Percentiles rank a stretch among this genome's conserved stretches.
These are phyloP conservation scores for Tapera naevia DNA, from an alignment of 2,797 vertebrate genomes.

Conservation along the genomic window DNA sequence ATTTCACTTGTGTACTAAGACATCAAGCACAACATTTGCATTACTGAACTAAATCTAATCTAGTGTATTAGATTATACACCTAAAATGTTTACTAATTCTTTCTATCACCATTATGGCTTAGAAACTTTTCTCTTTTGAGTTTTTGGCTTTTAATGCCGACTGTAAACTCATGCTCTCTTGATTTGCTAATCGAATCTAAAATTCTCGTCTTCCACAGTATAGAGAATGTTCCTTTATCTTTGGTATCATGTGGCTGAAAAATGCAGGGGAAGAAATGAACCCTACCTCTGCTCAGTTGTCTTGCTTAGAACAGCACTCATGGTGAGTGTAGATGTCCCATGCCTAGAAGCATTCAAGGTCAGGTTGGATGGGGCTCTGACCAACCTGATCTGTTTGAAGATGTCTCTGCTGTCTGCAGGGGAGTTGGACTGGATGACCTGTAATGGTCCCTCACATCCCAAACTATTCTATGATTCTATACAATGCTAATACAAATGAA, in stretches of 20 bases:
- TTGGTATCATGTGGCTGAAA: not conserved
- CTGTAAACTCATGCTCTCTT: not conserved
- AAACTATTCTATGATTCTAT: too few species aligned
- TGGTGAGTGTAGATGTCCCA: too few species aligned
- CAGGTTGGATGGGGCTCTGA: too few species aligned
- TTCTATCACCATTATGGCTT: not conserved
- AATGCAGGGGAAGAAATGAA: not conserved
- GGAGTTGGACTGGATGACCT: too few species aligned
- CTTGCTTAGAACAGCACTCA: not conserved
- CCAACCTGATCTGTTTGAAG: too few species aligned
- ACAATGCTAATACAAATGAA: not conserved
- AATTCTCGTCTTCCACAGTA: not conserved
- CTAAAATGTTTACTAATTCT: not conserved
- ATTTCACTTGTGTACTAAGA: not conserved
- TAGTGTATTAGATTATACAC: not conserved
- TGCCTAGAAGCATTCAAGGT: too few species aligned
- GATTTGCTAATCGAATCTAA: not conserved
- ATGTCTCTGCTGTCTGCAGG: too few species aligned
- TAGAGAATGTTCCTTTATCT: not conserved
- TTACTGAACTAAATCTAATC: not conserved
- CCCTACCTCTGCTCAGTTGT: not conserved
- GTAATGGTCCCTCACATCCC: too few species aligned
- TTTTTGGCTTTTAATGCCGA: not conserved
- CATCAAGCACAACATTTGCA: not conserved
- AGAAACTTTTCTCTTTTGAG: not conserved